Conservation (phyloP, 53 echinoderm and acorn worm species). For the Astropecten irregularis region DNA sequence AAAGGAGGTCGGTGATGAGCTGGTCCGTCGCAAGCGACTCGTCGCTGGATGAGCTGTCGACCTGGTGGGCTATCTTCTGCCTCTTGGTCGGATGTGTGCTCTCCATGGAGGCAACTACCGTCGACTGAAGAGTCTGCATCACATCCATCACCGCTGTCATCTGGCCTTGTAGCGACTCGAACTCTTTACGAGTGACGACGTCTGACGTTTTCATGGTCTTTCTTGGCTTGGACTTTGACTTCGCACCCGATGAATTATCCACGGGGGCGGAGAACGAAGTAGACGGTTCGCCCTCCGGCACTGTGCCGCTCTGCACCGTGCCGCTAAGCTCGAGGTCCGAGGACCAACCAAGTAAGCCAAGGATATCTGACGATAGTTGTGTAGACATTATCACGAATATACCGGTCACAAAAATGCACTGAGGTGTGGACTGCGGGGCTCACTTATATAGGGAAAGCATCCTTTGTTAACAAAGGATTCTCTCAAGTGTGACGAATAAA, state of each 20-base stretch:
- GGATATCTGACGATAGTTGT: background rate
- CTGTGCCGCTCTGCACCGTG: background rate
- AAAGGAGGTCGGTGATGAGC: background rate
- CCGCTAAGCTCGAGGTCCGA: background rate
- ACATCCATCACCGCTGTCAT: background rate
- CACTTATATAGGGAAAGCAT: too few species aligned
- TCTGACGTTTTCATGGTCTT: background rate
- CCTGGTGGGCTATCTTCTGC: background rate
- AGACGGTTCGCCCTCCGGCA: too few species aligned
- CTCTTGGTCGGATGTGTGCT: background rate
- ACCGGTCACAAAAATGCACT: background rate
- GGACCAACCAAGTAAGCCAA: background rate
- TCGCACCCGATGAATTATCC: background rate
- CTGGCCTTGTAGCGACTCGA: too few species aligned
- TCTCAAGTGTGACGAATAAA: too few species aligned
- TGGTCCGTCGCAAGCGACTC: background rate
- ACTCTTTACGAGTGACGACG: background rate
- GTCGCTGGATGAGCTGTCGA: background rate
- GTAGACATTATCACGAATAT: too few species aligned
- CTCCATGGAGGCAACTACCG: background rate
- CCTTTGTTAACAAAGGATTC: too few species aligned
- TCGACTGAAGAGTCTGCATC: background rate
- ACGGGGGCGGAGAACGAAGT: background rate
- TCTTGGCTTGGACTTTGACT: background rate
- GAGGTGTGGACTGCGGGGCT: background rate